Percentiles rank a stretch among this genome's conserved stretches.
These are phyloP conservation scores for Clivina fossor DNA, from an alignment of 2,888 invertebrate genomes.

Conservation along the genomic window DNA sequence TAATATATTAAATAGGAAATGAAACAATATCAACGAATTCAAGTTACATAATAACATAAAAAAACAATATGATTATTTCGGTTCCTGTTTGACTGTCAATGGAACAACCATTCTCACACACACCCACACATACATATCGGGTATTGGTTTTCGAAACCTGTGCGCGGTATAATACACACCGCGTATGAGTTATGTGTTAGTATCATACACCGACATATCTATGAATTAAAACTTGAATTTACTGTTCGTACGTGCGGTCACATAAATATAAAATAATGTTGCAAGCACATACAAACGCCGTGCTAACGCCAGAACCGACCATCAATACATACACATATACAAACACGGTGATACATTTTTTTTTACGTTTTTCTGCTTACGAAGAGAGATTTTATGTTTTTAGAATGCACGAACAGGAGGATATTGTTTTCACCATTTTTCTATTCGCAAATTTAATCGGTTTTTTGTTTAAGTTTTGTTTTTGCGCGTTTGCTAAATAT, in stretches of 20 bases:
- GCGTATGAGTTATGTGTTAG: conserved; percentile 30
- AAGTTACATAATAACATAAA: no score
- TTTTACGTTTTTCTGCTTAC: conserved; percentile 10
- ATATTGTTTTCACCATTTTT: conserved; percentile 32
- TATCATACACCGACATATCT: conserved; percentile 32
- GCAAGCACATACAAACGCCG: conserved; percentile 19
- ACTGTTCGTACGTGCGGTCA: conserved; percentile 33
- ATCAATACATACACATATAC: not conserved
- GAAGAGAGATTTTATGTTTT: conserved; percentile 24
- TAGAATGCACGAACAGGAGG: conserved; percentile 25
- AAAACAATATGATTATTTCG: no score
- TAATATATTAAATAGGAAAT: no score
- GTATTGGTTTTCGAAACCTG: conserved; percentile 33
- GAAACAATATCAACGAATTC: no score
- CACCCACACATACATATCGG: not conserved
- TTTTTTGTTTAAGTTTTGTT: conserved; percentile 12
- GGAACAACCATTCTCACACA: not conserved
- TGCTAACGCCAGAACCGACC: not conserved
- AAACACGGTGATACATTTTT: not conserved
- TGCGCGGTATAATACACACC: conserved; percentile 15
- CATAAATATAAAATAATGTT: conserved; percentile 34
- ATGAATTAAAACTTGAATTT: conserved; percentile 34
- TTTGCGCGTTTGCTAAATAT: no score
- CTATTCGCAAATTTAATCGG: conserved; percentile 29
- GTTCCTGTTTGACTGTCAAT: not conserved